These are phyloP conservation scores for Euphydryas editha DNA, from an alignment of 2,888 invertebrate genomes.

Conservation along the genomic window DNA sequence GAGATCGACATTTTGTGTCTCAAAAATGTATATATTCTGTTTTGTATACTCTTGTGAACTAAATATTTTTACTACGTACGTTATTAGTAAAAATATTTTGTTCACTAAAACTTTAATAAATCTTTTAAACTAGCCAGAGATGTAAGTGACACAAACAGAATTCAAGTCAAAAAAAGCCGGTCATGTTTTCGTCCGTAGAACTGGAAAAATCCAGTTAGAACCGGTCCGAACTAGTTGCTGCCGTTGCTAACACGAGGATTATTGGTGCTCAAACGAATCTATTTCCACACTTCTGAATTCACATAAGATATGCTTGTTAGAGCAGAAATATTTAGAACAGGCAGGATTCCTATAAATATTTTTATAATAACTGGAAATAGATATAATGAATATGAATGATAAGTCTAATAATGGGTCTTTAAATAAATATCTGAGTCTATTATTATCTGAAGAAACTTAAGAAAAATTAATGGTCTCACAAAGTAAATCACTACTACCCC, in stretches of 20 bases:
- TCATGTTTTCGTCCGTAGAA: slow-evolving; percentile 41
- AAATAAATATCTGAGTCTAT: too few species aligned
- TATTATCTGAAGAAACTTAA: background rate
- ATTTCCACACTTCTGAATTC: slow-evolving; percentile 37
- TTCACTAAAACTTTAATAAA: slow-evolving; percentile 36
- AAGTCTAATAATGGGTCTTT: background rate
- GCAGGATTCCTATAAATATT: background rate
- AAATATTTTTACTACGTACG: too few species aligned
- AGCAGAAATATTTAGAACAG: slow-evolving; percentile 6
- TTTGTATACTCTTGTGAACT: too few species aligned
- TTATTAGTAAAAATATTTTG: too few species aligned
- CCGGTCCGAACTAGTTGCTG: slow-evolving; percentile 43
- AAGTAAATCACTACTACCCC: background rate
- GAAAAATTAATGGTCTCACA: background rate
- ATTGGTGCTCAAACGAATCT: slow-evolving; percentile 44
- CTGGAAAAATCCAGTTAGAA: slow-evolving; percentile 44
- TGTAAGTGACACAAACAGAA: slow-evolving; percentile 37
- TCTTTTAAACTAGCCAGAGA: slow-evolving; percentile 31
- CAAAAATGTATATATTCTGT: too few species aligned
- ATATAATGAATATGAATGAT: background rate
- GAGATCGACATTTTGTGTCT: too few species aligned
- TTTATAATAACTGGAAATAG: background rate
- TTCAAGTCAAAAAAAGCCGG: slow-evolving; percentile 34
- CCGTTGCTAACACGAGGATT: slow-evolving; percentile 42
- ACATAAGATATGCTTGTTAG: slow-evolving; percentile 24